Evolutionary conservation across 2,113 vertebrate species (phyloP), one percentile per base, ranked within the genome.

Genomic region (Oryzias celebensis): DNA sequence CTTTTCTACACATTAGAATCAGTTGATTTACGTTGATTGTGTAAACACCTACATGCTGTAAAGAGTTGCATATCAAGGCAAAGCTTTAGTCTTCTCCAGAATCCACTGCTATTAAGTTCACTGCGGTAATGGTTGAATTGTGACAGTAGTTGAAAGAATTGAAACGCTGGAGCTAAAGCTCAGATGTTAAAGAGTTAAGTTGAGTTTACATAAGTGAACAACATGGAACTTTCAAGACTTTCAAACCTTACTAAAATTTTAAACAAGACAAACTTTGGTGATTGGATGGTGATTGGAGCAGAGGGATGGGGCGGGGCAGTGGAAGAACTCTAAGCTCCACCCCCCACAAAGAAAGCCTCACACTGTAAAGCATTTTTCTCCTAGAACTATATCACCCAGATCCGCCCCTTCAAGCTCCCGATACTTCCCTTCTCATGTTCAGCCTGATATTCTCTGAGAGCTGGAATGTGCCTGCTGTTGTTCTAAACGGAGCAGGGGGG

Each of bases 361-460:
- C 85, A 85, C 87, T 89, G 87, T 89, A 87, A 84, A 82, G 63
- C 80, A 23, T 78, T 84, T 71, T 73, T 65, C 63, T 31, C 16
- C 18, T 18, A 46, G 13, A 31, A 20, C 5, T 50, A 5, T 17
- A 36, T 36, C 69, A 50, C 62, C 28, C 56, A 54, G 44, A 48
- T 20, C 54, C 20, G 47, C 28, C 71, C 18, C 28, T 48, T 53
- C 65, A 47, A 23, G 65, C 60, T 62, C 67, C 56, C 28, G 0
- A 14, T 48, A 12, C 20, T 52, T 14, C 60, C 45, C 41, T 55
- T 62, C 74, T 50, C 64, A 62, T 77, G 80, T 76, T 70, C 31
- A 58, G 72, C 73, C 60, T 72, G 77, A 81, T 81, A 82, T 88
- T 88, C 86, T 85, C 87, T 89, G 86, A 89, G 85, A 84, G 86